Conservation (phyloP, 2,113 vertebrate genomes). For the Sander vitreus region DNA sequence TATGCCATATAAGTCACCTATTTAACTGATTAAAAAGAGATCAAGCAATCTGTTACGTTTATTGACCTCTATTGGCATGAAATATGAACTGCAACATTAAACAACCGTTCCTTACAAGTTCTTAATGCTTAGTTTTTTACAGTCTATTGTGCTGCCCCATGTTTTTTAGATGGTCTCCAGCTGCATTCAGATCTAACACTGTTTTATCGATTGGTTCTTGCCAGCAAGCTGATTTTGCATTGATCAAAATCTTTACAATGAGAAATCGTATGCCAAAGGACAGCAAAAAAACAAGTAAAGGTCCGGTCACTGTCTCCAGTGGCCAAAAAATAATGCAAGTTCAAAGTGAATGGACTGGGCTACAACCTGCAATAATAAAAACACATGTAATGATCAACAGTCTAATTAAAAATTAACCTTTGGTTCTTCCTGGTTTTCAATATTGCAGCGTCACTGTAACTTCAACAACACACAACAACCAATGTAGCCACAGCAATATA, state of each 20-base stretch:
- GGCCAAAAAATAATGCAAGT: neutral
- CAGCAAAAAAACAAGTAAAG: no score
- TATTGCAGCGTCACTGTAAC: slow-evolving; percentile 1
- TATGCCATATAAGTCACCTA: neutral
- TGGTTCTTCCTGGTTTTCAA: neutral
- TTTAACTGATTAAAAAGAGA: neutral
- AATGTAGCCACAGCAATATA: neutral
- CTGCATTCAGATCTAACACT: neutral
- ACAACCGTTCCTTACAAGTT: neutral
- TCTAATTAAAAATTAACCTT: neutral
- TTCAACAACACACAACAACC: neutral
- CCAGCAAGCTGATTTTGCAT: no score
- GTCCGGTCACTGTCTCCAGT: neutral
- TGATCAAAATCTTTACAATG: no score
- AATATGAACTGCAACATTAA: slow-evolving; percentile 27
- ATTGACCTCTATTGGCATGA: slow-evolving; percentile 53
- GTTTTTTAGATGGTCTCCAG: neutral
- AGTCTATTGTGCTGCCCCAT: neutral
- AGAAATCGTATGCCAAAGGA: no score
- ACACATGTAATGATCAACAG: neutral
- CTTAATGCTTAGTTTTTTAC: no score
- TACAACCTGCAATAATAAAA: neutral
- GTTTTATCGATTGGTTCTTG: neutral
- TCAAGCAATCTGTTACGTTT: slow-evolving; percentile 24
- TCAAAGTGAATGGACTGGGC: neutral